Evolutionary conservation across 2,888 invertebrate species (phyloP).

Genomic region (Melieria omissa): DNA sequence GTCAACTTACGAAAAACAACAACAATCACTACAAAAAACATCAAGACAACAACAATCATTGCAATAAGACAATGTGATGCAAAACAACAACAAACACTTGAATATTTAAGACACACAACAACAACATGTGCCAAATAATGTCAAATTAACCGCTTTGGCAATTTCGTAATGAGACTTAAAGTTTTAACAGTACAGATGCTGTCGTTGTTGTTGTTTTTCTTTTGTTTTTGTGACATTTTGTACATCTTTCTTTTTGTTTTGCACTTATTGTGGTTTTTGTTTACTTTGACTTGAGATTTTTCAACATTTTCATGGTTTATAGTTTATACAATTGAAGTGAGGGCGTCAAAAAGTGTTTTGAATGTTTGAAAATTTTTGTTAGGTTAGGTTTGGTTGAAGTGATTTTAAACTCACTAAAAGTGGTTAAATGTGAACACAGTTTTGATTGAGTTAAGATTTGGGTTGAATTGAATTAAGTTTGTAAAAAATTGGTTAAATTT

Average conservation of each 20-base stretch:
- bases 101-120: background rate
- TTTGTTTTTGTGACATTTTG: slow-evolving; percentile 9
- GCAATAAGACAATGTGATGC: background rate
- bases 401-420: too few species aligned
- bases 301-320: too few species aligned
- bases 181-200: background rate
- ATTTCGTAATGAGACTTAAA: slow-evolving; percentile 35
- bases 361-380: too few species aligned
- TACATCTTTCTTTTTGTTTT: background rate
- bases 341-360: too few species aligned
- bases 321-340: too few species aligned
- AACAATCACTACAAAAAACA: background rate
- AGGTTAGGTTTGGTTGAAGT: too few species aligned
- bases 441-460: too few species aligned
- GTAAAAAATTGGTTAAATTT: too few species aligned
- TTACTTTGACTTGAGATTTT: too few species aligned
- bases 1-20: background rate
- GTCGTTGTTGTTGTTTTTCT: background rate
- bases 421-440: too few species aligned
- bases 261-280: too few species aligned
- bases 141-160: slow-evolving; percentile 35
- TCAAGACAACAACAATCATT: background rate
- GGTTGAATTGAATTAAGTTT: too few species aligned
- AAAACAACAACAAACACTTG: background rate
- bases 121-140: slow-evolving; percentile 12